A percentile compares a stretch with the other conserved stretches of the same genome.
phyloP scores from a whole-genome alignment of 2,113 vertebrate species.

The Antennarius striatus region DNA sequence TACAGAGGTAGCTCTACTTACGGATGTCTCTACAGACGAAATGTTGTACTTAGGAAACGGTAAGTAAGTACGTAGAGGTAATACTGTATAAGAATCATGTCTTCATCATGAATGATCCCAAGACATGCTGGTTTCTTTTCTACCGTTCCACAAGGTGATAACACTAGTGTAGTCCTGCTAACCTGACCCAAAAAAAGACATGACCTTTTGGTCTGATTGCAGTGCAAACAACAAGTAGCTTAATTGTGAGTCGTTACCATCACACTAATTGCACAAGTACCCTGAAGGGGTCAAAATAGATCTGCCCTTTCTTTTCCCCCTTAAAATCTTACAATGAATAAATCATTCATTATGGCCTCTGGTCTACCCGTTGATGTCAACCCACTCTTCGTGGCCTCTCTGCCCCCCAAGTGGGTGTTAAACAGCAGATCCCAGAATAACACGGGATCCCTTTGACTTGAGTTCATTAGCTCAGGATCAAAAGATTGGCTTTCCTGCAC shows the following conservation, averaged over 20 bases:
- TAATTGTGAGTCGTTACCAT: slow-evolving; percentile 35
- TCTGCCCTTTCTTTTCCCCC: slow-evolving; percentile 21
- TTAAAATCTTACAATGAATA: slow-evolving; percentile 42
- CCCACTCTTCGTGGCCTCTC: slow-evolving; percentile 12
- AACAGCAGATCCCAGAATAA: slow-evolving; percentile 5
- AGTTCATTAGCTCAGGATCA: slow-evolving; percentile 15
- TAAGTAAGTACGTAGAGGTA: no score
- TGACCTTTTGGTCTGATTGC: no score
- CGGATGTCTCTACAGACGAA: no score
- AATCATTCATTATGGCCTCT: slow-evolving; percentile 43
- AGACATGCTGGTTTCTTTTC: no score
- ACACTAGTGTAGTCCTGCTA: no score
- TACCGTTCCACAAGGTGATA: no score
- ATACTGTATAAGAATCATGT: no score
- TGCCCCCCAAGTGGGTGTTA: slow-evolving; percentile 16
- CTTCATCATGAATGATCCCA: no score
- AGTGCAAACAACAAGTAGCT: background rate
- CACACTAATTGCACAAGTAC: slow-evolving; percentile 45
- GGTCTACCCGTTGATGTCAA: slow-evolving; percentile 27
- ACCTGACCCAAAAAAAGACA: no score
- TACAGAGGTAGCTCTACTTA: no score
- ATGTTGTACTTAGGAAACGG: no score
- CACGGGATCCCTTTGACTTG: background rate
- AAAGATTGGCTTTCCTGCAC: background rate
- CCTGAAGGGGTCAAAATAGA: slow-evolving; percentile 33